These are phyloP conservation scores for Pelvicachromis taeniatus DNA, from an alignment of 2,113 vertebrate genomes.

Conservation along the genomic window DNA sequence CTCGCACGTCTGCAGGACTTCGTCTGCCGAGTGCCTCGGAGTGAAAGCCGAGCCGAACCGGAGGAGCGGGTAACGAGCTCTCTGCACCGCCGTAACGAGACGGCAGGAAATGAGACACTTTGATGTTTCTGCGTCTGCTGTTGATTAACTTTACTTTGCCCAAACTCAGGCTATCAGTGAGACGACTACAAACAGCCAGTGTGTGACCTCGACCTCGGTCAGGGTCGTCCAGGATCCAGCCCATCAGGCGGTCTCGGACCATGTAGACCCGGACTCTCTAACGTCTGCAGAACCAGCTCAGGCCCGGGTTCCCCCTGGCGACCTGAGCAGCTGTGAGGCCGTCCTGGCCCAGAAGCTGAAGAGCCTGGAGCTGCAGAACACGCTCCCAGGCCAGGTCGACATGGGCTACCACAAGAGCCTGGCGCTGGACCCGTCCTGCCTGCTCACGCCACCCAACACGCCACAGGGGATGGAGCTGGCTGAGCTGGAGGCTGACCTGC, in stretches of 20 bases:
- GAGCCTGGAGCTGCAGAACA: slow-evolving; percentile 70
- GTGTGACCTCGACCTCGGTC: background rate
- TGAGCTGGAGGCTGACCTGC: slow-evolving; percentile 59
- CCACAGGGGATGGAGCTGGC: slow-evolving; percentile 70
- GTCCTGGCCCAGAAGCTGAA: slow-evolving; percentile 74
- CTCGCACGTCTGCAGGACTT: slow-evolving; percentile 60
- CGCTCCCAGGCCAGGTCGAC: slow-evolving; percentile 55
- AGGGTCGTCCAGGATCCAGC: background rate
- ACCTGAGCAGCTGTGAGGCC: slow-evolving; percentile 67
- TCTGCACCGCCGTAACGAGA: background rate
- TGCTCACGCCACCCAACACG: slow-evolving; percentile 78
- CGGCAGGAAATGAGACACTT: background rate
- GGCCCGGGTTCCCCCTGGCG: slow-evolving; percentile 2
- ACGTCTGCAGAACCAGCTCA: background rate
- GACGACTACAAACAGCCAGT: slow-evolving; percentile 17
- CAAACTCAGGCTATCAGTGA: background rate
- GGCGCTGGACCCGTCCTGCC: slow-evolving; percentile 77
- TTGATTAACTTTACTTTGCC: slow-evolving; percentile 2
- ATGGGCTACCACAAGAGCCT: slow-evolving; percentile 66
- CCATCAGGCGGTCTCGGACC: background rate
- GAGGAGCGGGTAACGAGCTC: slow-evolving; percentile 44
- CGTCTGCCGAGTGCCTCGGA: slow-evolving; percentile 5
- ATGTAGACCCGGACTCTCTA: background rate
- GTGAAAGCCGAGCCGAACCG: background rate
- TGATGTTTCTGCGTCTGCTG: slow-evolving; percentile 2